Evolutionary conservation across 2,888 invertebrate genomes (phyloP), one percentile per base, ranked within the genome.

Genomic region (Hedychridium roseum): DNA sequence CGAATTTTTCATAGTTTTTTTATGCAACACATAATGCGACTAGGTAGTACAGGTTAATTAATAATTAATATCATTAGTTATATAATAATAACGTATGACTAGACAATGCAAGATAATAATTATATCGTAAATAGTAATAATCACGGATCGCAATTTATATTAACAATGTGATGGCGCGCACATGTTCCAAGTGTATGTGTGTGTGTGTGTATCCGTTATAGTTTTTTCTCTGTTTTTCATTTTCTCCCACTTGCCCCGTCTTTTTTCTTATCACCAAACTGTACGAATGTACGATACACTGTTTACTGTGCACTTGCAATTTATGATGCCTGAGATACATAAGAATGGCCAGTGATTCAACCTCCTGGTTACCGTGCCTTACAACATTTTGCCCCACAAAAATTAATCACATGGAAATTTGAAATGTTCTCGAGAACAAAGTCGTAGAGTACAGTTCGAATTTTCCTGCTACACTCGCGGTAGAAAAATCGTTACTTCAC

Each of bases 101-200:
- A 78, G 77, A 78, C 76, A 78, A 78, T 77, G 77, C 75, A 78
- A 77, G 77, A 77, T 78, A 77, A 77, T 77, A 77, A 78, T 78
- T 78, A 78, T 77, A 77, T 78, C 68, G 71, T 78, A 77, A 78
- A 76, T 77, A 76, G 69, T 77, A 77, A 78, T 78, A 77, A 78
- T 78, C 72, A 71, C 77, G 75, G 77, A 76, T 78, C 73, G 78
- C 75, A 78, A 78, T 78, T 77, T 72, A 76, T 77, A 74, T 77
- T 71, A 77, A 78, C 76, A 76, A 77, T 74, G 73, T 77, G 71
- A 72, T 70, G 73, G 72, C 74, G 72, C 71, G 68, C 71, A 70
- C 61, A 56, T 64, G 57, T 64, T 52, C 52, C 45, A 43, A 50
- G 32, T 40, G 17, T 37, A 42, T 40, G n/a, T 30, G 15, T 39